Evolutionary conservation across 2,113 vertebrate genomes (phyloP).

Genomic region (Tragelaphus imberbis): DNA sequence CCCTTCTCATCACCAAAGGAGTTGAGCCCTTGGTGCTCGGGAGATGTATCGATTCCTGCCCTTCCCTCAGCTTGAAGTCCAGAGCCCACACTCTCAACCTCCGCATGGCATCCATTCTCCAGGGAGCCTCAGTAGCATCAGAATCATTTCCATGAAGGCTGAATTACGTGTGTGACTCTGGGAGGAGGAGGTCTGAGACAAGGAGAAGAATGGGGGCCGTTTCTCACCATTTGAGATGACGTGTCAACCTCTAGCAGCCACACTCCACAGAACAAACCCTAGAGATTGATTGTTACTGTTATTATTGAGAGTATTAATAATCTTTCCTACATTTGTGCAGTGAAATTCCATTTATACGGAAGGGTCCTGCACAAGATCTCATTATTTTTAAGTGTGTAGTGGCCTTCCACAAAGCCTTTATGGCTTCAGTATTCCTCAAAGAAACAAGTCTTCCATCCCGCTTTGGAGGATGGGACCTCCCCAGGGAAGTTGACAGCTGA

Average conservation of each 20-base stretch:
- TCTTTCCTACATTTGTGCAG: constrained; percentile 31
- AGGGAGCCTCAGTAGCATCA: constrained; percentile 43
- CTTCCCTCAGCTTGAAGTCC: constrained; percentile 35
- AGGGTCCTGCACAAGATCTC: not conserved
- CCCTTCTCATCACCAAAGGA: constrained; percentile 50
- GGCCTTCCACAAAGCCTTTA: not conserved
- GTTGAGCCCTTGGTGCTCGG: constrained; percentile 43
- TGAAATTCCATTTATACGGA: constrained; percentile 35
- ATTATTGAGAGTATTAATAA: constrained; percentile 49
- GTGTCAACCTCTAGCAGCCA: constrained; percentile 28
- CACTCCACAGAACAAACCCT: not conserved
- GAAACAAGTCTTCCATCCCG: not conserved
- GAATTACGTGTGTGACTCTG: constrained; percentile 50
- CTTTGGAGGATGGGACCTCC: not conserved
- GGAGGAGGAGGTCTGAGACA: constrained; percentile 10
- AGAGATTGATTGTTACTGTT: constrained; percentile 32
- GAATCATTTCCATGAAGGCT: constrained; percentile 52
- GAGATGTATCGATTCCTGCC: constrained; percentile 49
- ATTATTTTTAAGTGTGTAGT: constrained; percentile 30
- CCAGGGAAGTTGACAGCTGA: not conserved
- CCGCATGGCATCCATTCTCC: constrained; percentile 31
- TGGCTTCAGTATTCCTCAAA: not conserved
- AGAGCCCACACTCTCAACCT: constrained; percentile 47
- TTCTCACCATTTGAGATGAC: constrained; percentile 28
- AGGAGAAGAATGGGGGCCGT: not conserved